Evolutionary conservation across 2,888 invertebrate genomes (phyloP).

Genomic region (Caenorhabditis virilis): DNA sequence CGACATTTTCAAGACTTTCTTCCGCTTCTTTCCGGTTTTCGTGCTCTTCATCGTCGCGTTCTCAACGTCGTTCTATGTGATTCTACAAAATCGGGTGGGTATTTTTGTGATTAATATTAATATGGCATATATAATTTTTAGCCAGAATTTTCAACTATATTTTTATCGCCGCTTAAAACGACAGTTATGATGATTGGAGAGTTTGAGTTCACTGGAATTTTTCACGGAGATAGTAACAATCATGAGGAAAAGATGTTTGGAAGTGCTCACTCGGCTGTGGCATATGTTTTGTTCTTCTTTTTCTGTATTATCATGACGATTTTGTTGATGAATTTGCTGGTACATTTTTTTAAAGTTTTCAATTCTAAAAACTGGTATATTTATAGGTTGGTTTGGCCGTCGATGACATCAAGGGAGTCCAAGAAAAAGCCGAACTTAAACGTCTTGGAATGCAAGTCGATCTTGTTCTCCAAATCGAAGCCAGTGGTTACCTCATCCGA

Average conservation of each 20-base stretch:
- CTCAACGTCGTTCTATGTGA: slow-evolving; percentile 55
- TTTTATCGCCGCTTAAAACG: slow-evolving; percentile 68
- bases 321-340: slow-evolving; percentile 70
- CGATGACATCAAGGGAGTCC: slow-evolving; percentile 73
- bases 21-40: slow-evolving; percentile 69
- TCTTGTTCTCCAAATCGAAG: slow-evolving; percentile 48
- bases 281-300: slow-evolving; percentile 70
- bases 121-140: slow-evolving; percentile 20
- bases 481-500: slow-evolving; percentile 33
- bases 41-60: slow-evolving; percentile 66
- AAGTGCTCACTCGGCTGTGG: slow-evolving; percentile 43
- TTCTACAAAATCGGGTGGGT: slow-evolving; percentile 63
- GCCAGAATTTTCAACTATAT: slow-evolving; percentile 62
- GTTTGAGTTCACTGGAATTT: slow-evolving; percentile 68
- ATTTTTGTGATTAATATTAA: background rate
- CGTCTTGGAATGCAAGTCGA: slow-evolving; percentile 66
- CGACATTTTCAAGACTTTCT: slow-evolving; percentile 69
- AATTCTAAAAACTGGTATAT: background rate
- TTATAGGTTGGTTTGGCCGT: slow-evolving; percentile 71
- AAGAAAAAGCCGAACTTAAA: slow-evolving; percentile 72
- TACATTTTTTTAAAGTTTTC: slow-evolving; percentile 52
- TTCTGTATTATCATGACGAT: slow-evolving; percentile 69
- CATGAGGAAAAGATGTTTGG: slow-evolving; percentile 43
- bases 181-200: slow-evolving; percentile 70
- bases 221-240: slow-evolving; percentile 56